Percentiles rank a stretch among this genome's conserved stretches.
Conservation (phyloP, 2,113 vertebrate species). For the Cettia cetti region DNA sequence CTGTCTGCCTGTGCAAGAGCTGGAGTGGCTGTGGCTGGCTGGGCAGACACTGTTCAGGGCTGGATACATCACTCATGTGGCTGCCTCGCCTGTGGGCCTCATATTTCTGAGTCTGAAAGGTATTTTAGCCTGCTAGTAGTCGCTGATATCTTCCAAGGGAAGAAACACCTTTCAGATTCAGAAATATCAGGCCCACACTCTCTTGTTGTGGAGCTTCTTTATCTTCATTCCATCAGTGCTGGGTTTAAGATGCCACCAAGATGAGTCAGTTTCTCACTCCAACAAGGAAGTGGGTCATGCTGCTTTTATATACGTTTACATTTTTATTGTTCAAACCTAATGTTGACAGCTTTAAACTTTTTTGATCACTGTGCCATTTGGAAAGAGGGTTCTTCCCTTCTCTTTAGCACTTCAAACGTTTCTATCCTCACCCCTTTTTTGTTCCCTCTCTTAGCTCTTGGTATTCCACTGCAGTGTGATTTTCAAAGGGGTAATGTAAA, state of each 20-base stretch:
- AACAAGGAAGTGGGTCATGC: not conserved
- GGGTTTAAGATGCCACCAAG: not conserved
- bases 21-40: not conserved
- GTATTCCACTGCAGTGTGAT: not conserved
- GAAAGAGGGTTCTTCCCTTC: not conserved
- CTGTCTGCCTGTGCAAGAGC: not conserved
- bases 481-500: not conserved
- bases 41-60: not conserved
- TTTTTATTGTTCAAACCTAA: not conserved
- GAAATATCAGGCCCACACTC: too few relatives aligned
- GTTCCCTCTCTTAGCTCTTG: not conserved
- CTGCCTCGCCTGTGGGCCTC: not conserved
- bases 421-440: not conserved
- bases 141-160: too few relatives aligned
- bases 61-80: accelerated
- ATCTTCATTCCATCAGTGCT: accelerated
- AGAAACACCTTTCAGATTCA: too few relatives aligned
- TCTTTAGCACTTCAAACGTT: not conserved
- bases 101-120: too few relatives aligned
- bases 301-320: not conserved
- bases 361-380: not conserved
- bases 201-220: not conserved
- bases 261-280: not conserved
- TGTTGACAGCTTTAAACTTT: not conserved
- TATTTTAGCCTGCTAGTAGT: too few relatives aligned